A percentile compares a stretch with the other conserved stretches of the same genome.
These are phyloP conservation scores for Calosoma granatense DNA, from an alignment of 1,140 invertebrate genomes.

Conservation along the genomic window DNA sequence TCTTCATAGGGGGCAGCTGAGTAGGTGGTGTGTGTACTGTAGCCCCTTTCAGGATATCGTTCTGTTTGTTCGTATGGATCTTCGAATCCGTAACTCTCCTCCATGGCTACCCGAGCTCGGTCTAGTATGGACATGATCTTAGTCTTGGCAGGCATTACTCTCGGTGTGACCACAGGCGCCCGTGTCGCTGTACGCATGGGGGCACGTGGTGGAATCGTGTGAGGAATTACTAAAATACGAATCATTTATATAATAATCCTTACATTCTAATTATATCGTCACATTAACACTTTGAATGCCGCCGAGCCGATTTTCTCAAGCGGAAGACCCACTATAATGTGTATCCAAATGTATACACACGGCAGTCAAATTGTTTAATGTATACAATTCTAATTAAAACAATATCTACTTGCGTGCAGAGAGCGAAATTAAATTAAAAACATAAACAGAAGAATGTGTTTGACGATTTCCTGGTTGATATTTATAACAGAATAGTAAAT, in stretches of 20 bases:
- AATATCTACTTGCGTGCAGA: too few species aligned
- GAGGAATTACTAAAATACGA: constrained; percentile 11
- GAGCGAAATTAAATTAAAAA: too few species aligned
- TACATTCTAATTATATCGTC: too few species aligned
- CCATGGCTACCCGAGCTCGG: constrained; percentile 67
- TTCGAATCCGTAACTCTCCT: constrained; percentile 55
- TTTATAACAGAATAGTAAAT: too few species aligned
- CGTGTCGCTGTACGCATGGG: constrained; percentile 36
- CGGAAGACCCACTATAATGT: too few species aligned
- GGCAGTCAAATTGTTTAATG: too few species aligned
- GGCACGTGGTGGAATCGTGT: constrained; percentile 23
- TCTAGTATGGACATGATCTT: constrained; percentile 76
- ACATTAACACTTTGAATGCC: constrained; percentile 9
- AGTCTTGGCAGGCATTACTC: constrained; percentile 53
- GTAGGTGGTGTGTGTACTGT: background rate
- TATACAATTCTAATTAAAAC: too few species aligned
- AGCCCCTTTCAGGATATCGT: background rate
- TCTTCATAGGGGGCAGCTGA: background rate
- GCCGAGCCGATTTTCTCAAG: constrained; percentile 10
- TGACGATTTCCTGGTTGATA: too few species aligned
- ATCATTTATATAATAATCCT: background rate
- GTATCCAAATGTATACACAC: too few species aligned
- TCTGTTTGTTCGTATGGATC: constrained; percentile 23
- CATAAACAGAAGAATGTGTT: too few species aligned
- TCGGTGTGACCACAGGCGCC: constrained; percentile 34